These are phyloP conservation scores for Nasua narica DNA, from an alignment of 2,797 vertebrate genomes.

Conservation along the genomic window DNA sequence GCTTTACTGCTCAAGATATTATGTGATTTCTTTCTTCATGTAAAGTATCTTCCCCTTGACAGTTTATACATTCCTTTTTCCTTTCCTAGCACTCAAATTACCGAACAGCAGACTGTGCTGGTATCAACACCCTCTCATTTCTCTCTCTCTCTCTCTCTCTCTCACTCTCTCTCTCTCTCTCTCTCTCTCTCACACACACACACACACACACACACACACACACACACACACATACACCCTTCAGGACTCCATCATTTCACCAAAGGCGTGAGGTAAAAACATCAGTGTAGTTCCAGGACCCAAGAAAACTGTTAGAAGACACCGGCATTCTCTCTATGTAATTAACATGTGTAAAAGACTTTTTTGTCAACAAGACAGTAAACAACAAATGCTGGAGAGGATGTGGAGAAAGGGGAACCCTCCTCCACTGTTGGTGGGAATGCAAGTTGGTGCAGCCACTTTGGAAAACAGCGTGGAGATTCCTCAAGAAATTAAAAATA, in stretches of 20 bases:
- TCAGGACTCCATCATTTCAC: neutral
- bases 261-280: neutral
- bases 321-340: neutral
- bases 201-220: neutral
- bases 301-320: neutral
- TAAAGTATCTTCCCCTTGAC: neutral
- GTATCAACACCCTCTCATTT: too few relatives aligned
- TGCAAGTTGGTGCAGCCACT: too few relatives aligned
- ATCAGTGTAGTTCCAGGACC: neutral
- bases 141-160: too few relatives aligned
- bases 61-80: neutral
- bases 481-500: too few relatives aligned
- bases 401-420: too few relatives aligned
- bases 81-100: neutral
- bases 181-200: neutral
- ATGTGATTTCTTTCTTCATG: neutral
- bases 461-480: too few relatives aligned
- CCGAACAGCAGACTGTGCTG: neutral
- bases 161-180: too few relatives aligned
- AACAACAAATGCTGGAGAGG: too few relatives aligned
- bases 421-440: too few relatives aligned
- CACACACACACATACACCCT: too few relatives aligned
- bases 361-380: too few relatives aligned
- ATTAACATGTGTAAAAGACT: slow-evolving; percentile 2
- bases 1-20: neutral